A percentile compares a stretch with the other conserved stretches of the same genome.
Conservation (phyloP, 2,888 invertebrate genomes). For the Trissolcus brochymenae region DNA sequence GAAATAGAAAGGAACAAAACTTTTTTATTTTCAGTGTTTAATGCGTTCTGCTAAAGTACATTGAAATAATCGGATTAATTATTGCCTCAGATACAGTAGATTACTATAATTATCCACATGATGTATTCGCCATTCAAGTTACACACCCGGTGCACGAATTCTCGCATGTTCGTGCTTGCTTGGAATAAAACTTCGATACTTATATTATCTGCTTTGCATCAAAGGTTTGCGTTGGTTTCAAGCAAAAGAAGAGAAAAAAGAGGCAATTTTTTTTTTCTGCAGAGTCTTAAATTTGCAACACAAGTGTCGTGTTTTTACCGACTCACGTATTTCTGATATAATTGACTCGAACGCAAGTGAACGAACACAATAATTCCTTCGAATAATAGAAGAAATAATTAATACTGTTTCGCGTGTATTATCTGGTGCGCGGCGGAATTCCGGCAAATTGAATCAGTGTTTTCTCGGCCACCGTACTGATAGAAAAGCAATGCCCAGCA, state of each 20-base stretch:
- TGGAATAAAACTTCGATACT: slow-evolving; percentile 56
- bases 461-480: slow-evolving; percentile 52
- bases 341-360: slow-evolving; percentile 2
- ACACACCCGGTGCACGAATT: slow-evolving; percentile 56
- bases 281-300: slow-evolving; percentile 19
- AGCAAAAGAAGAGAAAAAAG: too few relatives aligned
- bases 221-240: slow-evolving; percentile 1
- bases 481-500: slow-evolving; percentile 64
- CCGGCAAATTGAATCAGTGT: slow-evolving; percentile 36
- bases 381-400: slow-evolving; percentile 15
- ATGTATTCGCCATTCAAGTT: slow-evolving; percentile 57
- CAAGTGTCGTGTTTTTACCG: too few relatives aligned
- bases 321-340: too few relatives aligned
- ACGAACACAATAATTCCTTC: slow-evolving; percentile 1
- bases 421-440: slow-evolving; percentile 29
- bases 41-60: too few relatives aligned
- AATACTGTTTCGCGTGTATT: slow-evolving; percentile 17
- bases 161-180: slow-evolving; percentile 54
- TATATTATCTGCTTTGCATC: slow-evolving; percentile 56
- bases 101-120: slow-evolving; percentile 53
- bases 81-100: slow-evolving; percentile 47
- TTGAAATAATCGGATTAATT: slow-evolving; percentile 25
- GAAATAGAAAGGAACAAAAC: too few relatives aligned
- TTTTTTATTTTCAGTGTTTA: too few relatives aligned
- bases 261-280: slow-evolving; percentile 1